Conservation (phyloP, 2,888 invertebrate species). For the Ypsolopha sequella region DNA sequence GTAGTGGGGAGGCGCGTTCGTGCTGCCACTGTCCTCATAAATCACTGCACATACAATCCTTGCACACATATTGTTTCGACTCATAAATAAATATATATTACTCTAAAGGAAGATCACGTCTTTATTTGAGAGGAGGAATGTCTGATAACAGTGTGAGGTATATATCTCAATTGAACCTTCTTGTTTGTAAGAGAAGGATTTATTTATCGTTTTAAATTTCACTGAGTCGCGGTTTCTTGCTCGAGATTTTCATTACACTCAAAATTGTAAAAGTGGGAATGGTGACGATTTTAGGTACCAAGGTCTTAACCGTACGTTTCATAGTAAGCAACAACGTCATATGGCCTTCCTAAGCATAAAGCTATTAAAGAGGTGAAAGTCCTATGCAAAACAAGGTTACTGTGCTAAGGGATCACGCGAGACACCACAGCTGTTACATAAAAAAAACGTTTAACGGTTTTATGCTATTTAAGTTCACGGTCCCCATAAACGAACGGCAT, state of each 20-base stretch:
- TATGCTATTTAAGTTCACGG: constrained; percentile 68
- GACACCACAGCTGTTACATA: constrained; percentile 63
- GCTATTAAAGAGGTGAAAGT: constrained; percentile 33
- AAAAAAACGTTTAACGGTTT: constrained; percentile 53
- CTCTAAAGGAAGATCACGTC: constrained; percentile 25
- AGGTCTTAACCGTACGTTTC: too few relatives aligned
- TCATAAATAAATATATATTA: constrained; percentile 34
- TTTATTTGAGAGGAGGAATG: constrained; percentile 26
- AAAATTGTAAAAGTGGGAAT: too few relatives aligned
- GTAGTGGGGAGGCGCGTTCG: constrained; percentile 19
- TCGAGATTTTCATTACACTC: too few relatives aligned
- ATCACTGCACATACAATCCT: constrained; percentile 43
- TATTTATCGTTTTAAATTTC: background rate
- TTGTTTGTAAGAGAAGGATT: background rate
- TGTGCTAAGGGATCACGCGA: constrained; percentile 43
- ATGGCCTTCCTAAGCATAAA: too few relatives aligned
- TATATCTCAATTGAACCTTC: constrained; percentile 5
- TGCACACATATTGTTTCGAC: constrained; percentile 41
- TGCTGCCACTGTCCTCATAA: constrained; percentile 41
- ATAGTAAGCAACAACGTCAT: too few relatives aligned
- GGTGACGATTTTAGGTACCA: too few relatives aligned
- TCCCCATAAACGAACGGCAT: constrained; percentile 61
- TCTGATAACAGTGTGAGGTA: constrained; percentile 5
- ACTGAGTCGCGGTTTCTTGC: too few relatives aligned
- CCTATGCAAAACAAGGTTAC: constrained; percentile 45